Conservation (phyloP, 2,113 vertebrate genomes). For the Tauraco erythrolophus region DNA sequence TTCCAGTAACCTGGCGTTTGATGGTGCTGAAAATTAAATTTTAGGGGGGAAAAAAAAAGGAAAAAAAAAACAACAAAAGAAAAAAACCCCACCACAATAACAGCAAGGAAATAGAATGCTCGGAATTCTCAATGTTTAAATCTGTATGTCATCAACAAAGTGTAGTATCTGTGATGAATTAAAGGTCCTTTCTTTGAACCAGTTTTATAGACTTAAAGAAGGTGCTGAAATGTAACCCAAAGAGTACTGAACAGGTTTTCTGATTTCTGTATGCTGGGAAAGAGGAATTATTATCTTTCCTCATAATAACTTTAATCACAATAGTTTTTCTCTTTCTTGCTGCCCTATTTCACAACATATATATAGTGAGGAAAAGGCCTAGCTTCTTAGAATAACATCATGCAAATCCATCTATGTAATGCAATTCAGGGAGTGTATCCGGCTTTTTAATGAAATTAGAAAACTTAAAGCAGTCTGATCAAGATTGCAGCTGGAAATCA, state of each 20-base stretch:
- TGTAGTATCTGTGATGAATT: background rate
- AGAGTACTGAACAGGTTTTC: background rate
- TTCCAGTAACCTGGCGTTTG: background rate
- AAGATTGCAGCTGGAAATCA: too few relatives aligned
- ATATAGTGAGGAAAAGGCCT: background rate
- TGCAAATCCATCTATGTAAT: background rate
- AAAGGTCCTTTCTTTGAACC: background rate
- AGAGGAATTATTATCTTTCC: background rate
- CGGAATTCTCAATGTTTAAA: background rate
- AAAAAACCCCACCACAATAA: background rate
- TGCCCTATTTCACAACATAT: background rate
- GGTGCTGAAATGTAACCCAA: background rate
- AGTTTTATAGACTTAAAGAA: background rate
- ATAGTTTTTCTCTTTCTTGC: background rate
- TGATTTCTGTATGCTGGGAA: background rate
- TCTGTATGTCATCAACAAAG: background rate
- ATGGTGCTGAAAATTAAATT: background rate
- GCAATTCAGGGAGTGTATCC: background rate
- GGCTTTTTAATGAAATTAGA: background rate
- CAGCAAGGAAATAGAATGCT: background rate
- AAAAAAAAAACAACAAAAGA: background rate
- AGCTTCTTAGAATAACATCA: background rate
- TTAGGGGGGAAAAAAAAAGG: too few relatives aligned
- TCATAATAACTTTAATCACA: background rate
- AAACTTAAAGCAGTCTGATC: too few relatives aligned